Evolutionary conservation across 2,113 vertebrate species (phyloP), one percentile per base, ranked within the genome.

Genomic region (Centropus unirufus): DNA sequence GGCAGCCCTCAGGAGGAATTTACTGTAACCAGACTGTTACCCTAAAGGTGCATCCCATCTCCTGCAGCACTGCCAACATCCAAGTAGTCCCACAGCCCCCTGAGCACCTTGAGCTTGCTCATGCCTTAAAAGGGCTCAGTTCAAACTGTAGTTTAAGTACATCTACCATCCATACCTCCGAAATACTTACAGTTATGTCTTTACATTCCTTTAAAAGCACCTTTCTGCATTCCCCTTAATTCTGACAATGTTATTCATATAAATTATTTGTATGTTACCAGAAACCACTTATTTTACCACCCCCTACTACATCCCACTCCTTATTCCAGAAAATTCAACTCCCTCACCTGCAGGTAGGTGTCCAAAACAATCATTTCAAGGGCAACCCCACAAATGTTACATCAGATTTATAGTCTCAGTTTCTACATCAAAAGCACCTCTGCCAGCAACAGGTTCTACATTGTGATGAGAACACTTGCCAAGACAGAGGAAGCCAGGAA

Each of bases 351-450:
- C 72, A 92, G 64, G 7, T 9, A 11, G 14, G 14, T 30, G 5
- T 26, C 57, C 39, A 34, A 34, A 69, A 2, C 0, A 0, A 26
- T 27, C 6, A 47, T 42, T 77, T 47, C 39, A 54, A 32, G 14
- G 32, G 29, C 39, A 30, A 40, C 12, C 9, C 39, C 1, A 0
- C 23, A 52, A 58, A 21, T 2, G 9, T 30, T 27, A 30, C 1
- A 0, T n/a, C 64, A 54, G 51, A 47, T 70, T 77, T 77, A 40
- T 6, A 34, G 13, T 49, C 57, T 51, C 19, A 2, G 2, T 46
- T 54, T 32, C 59, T 12, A 59, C 44, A 39, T 20, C 11, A 40
- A 34, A 58, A 80, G 42, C 44, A 63, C 49, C 62, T 63, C 57
- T 40, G 49, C 44, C n/a, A 76, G 29, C 49, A 51, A 68, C 32